A percentile compares a stretch with the other conserved stretches of the same genome.
Evolutionary conservation across 1,140 invertebrate species (phyloP).

Genomic region (Mercenaria mercenaria): DNA sequence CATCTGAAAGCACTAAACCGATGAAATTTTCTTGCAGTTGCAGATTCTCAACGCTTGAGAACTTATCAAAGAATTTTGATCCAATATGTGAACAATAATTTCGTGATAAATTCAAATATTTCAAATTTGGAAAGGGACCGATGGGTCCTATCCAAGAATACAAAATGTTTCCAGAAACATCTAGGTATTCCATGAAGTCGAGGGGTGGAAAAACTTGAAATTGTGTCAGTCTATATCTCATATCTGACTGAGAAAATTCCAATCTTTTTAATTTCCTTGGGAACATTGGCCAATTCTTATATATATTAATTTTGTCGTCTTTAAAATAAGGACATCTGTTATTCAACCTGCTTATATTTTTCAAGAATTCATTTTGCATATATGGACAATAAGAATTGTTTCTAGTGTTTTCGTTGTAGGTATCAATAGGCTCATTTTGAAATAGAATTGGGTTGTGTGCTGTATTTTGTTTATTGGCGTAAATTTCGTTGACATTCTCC

Average conservation of each 20-base stretch:
- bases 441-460: neutral
- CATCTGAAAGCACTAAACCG: neutral
- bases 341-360: neutral
- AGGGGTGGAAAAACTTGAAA: neutral
- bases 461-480: neutral
- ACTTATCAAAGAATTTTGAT: neutral
- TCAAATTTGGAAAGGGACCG: neutral
- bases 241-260: neutral
- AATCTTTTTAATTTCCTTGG: neutral
- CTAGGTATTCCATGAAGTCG: neutral
- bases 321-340: neutral
- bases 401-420: neutral
- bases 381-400: neutral
- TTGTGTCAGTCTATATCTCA: neutral
- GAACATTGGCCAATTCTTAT: neutral
- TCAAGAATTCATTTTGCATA: neutral
- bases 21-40: conserved; percentile 36
- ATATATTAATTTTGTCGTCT: neutral
- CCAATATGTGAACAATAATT: neutral
- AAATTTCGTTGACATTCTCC: neutral
- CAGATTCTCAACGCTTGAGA: neutral
- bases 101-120: conserved; percentile 31
- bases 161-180: conserved; percentile 19
- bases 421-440: neutral
- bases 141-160: neutral